Base-by-base conservation (phyloP, 2,113 vertebrate species). In the Cebus imitator region DNA sequence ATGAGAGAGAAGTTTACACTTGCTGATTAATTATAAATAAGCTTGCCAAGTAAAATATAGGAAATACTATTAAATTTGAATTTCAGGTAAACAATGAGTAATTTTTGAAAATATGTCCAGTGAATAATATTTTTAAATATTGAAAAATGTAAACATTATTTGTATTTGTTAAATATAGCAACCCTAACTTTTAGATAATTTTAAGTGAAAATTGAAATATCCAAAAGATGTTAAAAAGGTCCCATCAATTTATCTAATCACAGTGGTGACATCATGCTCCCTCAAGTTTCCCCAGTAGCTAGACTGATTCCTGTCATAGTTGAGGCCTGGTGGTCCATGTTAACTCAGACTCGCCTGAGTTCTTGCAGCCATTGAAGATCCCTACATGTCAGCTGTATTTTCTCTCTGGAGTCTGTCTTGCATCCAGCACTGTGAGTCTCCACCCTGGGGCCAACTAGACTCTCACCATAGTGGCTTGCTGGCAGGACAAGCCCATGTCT, bases 381-480 rank as follows among this genome's bases (percentile, higher is more conserved):
- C 16, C 11, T 16, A 2, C 0, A 0, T 0, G 0, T 66, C 75
- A 55, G 20, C 45, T 45, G 1, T 12, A 20, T 21, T 55, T 55
- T 55, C 61, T n/a, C 13, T 68, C 13, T 70, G 75, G 11, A 9
- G 40, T 64, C 18, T 6, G 45, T 14, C 12, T 11, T 78, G n/a
- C 1, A 35, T 32, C 40, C 23, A 1, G 7, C 2, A 8, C 18
- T 3, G 0, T 57, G 43, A 23, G 4, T 10, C 35, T 58, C 2
- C 32, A 6, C 25, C 35, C 55, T 52, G 79, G 21, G 40, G 37
- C 50, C 64, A 27, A 1, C 9, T 30, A 25, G 10, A 35, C 64
- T 21, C 37, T 83, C 57, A 45, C 43, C 14, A 27, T 13, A 6
- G 4, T n/a, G 40, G 27, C 37, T 76, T 8, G 14, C 5, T 30